Evolutionary conservation across 2,797 vertebrate species (phyloP).

Genomic region (Enteromius thamalakanensis): DNA sequence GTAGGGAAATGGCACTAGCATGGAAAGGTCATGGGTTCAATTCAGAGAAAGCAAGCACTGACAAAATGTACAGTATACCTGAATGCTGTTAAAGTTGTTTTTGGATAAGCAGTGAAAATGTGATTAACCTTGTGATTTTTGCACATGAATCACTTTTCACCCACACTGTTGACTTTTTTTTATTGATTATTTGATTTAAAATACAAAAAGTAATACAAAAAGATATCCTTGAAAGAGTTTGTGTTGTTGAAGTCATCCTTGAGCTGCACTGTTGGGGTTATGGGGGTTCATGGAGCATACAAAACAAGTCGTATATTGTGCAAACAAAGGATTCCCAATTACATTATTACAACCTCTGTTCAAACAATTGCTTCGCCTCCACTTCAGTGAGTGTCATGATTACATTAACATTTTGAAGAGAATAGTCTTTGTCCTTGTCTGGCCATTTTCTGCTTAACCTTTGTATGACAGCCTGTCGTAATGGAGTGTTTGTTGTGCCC

Average conservation of each 20-base stretch:
- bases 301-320: background rate
- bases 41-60: background rate
- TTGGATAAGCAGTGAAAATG: background rate
- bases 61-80: too few species aligned
- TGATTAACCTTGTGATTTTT: background rate
- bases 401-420: conserved; percentile 41
- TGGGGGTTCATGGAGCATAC: background rate
- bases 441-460: background rate
- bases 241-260: conserved; percentile 1
- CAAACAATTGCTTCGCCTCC: conserved; percentile 16
- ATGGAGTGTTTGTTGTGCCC: conserved; percentile 13
- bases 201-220: background rate
- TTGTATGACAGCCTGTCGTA: background rate
- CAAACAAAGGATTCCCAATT: conserved; percentile 27
- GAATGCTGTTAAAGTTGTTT: background rate
- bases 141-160: background rate
- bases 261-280: conserved; percentile 12
- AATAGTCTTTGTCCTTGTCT: conserved; percentile 35
- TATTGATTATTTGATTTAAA: background rate
- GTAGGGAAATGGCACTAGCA: background rate
- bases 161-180: background rate
- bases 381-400: conserved; percentile 27
- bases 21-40: background rate
- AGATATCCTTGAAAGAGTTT: background rate
- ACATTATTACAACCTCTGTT: conserved; percentile 15